A percentile compares a stretch with the other conserved stretches of the same genome.
These are phyloP conservation scores for Schizopygopsis pylzovi DNA, from an alignment of 2,797 vertebrate genomes.

Conservation along the genomic window DNA sequence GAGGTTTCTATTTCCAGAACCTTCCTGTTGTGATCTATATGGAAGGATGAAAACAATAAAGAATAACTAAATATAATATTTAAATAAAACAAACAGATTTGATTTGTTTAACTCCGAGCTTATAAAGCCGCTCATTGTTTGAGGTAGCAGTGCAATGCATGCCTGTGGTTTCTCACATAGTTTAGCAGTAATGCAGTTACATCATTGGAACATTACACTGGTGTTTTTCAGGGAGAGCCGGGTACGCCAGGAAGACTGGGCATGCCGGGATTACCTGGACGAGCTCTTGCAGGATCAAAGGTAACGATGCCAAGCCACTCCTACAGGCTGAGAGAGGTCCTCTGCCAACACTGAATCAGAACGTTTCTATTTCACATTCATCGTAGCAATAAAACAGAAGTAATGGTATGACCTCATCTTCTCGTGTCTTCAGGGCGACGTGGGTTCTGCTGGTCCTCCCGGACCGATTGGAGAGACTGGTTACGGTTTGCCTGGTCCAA, in stretches of 20 bases:
- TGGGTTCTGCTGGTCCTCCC: constrained; percentile 80
- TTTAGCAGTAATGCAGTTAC: background rate
- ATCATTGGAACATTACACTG: background rate
- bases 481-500: constrained; percentile 88
- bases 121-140: background rate
- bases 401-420: constrained; percentile 51
- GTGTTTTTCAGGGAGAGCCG: constrained; percentile 84
- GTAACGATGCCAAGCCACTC: constrained; percentile 70
- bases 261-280: constrained; percentile 85
- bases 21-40: background rate
- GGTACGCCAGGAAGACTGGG: constrained; percentile 84
- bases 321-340: constrained; percentile 50
- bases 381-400: constrained; percentile 34
- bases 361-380: constrained; percentile 38
- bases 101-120: background rate
- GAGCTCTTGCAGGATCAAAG: constrained; percentile 87
- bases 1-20: background rate
- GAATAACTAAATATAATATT: background rate
- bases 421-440: constrained; percentile 81
- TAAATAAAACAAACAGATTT: background rate
- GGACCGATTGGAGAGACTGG: constrained; percentile 89
- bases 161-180: background rate
- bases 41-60: background rate
- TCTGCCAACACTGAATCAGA: constrained; percentile 52
- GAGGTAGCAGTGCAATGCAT: background rate